Percentiles rank a stretch among this genome's conserved stretches.
phyloP scores from a whole-genome alignment of 2,797 vertebrate genomes.

The Enteromius thamalakanensis region DNA sequence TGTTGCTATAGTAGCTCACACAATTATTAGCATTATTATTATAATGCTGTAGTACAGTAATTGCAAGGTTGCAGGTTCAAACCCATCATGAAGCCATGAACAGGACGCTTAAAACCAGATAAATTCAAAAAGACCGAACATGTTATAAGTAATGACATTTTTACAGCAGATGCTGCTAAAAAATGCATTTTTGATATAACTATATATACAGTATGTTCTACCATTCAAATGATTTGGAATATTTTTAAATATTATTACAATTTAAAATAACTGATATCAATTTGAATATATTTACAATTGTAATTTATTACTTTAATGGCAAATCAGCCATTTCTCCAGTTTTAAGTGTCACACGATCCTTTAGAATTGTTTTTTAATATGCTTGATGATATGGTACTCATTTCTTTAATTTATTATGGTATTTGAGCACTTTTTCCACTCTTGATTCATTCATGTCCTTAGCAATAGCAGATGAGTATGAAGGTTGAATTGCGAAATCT shows the following conservation, averaged over 20 bases:
- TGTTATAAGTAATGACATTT: background rate
- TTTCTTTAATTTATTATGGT: background rate
- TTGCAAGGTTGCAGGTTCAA: background rate
- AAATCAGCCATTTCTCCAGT: background rate
- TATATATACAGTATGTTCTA: background rate
- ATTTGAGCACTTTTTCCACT: background rate
- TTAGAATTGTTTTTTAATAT: background rate
- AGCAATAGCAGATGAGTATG: background rate
- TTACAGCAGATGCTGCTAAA: background rate
- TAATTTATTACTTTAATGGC: background rate
- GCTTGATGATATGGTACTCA: background rate
- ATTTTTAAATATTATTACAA: background rate
- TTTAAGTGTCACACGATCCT: background rate
- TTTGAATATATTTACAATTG: background rate
- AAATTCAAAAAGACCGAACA: background rate
- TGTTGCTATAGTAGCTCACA: background rate
- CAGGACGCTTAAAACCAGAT: background rate
- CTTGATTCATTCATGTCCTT: background rate
- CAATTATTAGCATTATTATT: conserved; percentile 3
- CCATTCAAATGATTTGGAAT: background rate
- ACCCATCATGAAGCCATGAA: background rate
- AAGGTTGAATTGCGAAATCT: background rate
- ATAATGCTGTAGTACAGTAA: background rate
- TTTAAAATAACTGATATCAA: background rate
- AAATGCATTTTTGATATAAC: background rate